A percentile compares a stretch with the other conserved stretches of the same genome.
Conservation (phyloP, 2,113 vertebrate species). For the Anseranas semipalmata region DNA sequence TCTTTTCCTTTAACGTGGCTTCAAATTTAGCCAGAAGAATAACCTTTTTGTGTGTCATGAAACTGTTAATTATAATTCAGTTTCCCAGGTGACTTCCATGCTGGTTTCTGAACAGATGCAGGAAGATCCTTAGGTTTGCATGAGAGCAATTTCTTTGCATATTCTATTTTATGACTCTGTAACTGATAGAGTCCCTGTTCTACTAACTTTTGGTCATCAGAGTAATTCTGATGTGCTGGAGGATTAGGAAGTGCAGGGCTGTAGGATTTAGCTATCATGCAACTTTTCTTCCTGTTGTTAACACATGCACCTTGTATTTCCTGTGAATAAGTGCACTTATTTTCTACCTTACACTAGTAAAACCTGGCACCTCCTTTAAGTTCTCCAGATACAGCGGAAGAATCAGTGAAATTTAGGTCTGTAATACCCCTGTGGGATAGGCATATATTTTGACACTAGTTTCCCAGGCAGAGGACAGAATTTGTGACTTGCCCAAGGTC, state of each 20-base stretch:
- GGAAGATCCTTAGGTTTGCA: background rate
- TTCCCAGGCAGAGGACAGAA: background rate
- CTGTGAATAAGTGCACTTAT: background rate
- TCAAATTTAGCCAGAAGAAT: background rate
- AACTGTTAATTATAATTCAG: background rate
- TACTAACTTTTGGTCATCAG: background rate
- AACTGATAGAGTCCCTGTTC: background rate
- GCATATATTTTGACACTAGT: background rate
- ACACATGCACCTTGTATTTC: background rate
- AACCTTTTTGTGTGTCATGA: background rate
- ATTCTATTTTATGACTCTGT: background rate
- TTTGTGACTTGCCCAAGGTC: background rate
- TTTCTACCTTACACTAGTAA: background rate
- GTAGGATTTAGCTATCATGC: background rate
- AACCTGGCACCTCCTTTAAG: background rate
- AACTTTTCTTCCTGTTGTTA: background rate
- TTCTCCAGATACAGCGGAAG: background rate
- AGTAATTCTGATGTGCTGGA: background rate
- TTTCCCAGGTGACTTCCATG: background rate
- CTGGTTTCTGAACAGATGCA: background rate
- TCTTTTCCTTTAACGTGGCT: background rate
- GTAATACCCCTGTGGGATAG: background rate
- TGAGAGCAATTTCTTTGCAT: background rate
- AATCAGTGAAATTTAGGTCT: background rate
- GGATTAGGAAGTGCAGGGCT: background rate